Conservation (phyloP, 2,797 vertebrate genomes). For the Siniperca obscura region DNA sequence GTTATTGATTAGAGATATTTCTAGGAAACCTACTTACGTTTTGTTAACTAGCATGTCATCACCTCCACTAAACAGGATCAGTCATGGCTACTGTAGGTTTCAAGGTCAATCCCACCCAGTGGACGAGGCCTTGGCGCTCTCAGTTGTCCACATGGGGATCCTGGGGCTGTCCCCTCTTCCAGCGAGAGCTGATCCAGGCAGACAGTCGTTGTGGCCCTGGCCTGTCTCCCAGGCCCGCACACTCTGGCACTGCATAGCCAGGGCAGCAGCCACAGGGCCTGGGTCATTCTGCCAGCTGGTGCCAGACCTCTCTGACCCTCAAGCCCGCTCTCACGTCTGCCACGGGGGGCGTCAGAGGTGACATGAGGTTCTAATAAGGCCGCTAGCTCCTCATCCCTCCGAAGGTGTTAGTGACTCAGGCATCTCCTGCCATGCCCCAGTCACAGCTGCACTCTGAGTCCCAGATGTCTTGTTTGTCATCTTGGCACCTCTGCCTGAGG, state of each 20-base stretch:
- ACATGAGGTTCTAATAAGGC: constrained; percentile 80
- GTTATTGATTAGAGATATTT: constrained; percentile 41
- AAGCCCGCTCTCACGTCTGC: constrained; percentile 74
- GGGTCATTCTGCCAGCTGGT: constrained; percentile 86
- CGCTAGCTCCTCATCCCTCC: constrained; percentile 70
- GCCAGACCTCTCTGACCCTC: constrained; percentile 75
- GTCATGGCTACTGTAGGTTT: constrained; percentile 67
- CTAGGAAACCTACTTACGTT: constrained; percentile 43
- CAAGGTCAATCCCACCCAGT: constrained; percentile 76
- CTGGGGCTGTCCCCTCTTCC: constrained; percentile 73
- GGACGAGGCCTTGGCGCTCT: constrained; percentile 57
- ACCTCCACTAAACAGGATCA: constrained; percentile 53
- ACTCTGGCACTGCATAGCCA: constrained; percentile 71
- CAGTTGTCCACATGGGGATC: constrained; percentile 73
- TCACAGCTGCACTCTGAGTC: constrained; percentile 76
- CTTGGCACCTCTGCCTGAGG: constrained; percentile 76
- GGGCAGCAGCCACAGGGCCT: constrained; percentile 80
- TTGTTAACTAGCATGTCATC: constrained; percentile 51
- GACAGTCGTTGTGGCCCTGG: constrained; percentile 80
- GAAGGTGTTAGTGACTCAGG: constrained; percentile 77
- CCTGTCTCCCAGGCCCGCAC: constrained; percentile 78
- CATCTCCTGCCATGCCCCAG: constrained; percentile 73
- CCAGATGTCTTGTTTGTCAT: constrained; percentile 83
- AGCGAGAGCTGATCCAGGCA: constrained; percentile 80
- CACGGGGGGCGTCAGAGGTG: constrained; percentile 76